Evolutionary conservation across 2,113 vertebrate genomes (phyloP).

Genomic region (Rafetus swinhoei): DNA sequence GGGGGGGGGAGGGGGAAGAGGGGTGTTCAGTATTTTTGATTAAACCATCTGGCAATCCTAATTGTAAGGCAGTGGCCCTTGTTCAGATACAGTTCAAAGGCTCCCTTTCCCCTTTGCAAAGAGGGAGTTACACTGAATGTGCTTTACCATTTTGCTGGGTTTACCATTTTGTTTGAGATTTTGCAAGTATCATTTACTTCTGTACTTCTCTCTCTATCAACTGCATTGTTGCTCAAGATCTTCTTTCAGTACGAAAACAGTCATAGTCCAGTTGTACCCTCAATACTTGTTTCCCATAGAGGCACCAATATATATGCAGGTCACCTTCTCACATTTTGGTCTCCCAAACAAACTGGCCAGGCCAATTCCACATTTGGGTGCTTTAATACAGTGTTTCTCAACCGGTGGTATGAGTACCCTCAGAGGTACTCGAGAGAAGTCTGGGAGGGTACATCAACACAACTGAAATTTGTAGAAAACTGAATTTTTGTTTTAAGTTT

Average conservation of each 20-base stretch:
- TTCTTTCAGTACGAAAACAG: fast-evolving
- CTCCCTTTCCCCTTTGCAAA: not conserved
- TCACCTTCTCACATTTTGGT: too few relatives aligned
- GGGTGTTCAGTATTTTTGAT: too few relatives aligned
- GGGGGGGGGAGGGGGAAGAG: too few relatives aligned
- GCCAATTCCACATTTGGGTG: too few relatives aligned
- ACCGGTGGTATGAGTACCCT: too few relatives aligned
- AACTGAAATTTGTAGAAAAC: too few relatives aligned
- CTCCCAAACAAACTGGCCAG: too few relatives aligned
- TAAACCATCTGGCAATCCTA: too few relatives aligned
- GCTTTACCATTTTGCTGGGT: not conserved
- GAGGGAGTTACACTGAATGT: not conserved
- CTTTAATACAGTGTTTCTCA: too few relatives aligned
- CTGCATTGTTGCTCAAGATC: not conserved
- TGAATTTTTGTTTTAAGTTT: too few relatives aligned
- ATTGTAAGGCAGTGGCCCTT: not conserved
- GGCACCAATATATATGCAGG: not conserved
- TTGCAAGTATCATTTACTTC: not conserved
- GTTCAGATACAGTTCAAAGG: not conserved
- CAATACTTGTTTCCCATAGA: not conserved
- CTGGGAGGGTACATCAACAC: too few relatives aligned
- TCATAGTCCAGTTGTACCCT: not conserved
- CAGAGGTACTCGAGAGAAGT: too few relatives aligned
- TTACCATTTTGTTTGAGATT: not conserved
- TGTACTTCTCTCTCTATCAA: not conserved